A percentile compares a stretch with the other conserved stretches of the same genome.
phyloP scores from a whole-genome alignment of 2,113 vertebrate genomes.

The Calyptomena viridis region DNA sequence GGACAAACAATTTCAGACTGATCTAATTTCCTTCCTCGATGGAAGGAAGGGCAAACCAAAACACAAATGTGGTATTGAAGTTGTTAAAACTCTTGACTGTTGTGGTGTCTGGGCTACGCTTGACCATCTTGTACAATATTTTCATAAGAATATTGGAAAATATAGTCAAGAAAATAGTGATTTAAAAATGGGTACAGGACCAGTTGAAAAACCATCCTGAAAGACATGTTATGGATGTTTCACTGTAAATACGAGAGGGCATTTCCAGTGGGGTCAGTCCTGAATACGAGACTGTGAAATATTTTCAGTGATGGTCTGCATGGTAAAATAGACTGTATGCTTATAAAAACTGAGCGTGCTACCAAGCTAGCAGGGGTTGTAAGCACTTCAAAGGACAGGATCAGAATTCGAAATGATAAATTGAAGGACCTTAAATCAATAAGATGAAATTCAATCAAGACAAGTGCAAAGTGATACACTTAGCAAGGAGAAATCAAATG shows the following conservation, averaged over 20 bases:
- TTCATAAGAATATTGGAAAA: not conserved
- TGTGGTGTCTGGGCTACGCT: no score
- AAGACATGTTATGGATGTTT: not conserved
- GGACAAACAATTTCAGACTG: not conserved
- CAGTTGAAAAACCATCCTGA: not conserved
- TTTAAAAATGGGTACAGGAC: not conserved
- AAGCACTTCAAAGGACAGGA: not conserved
- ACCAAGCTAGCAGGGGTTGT: not conserved
- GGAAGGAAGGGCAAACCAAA: not conserved
- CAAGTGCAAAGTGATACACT: conserved; percentile 49
- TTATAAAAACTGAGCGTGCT: not conserved
- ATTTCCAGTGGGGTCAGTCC: not conserved
- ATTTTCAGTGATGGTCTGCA: not conserved
- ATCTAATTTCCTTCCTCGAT: not conserved
- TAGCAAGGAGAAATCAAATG: conserved; percentile 52
- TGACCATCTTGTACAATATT: not conserved
- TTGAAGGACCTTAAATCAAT: conserved; percentile 48
- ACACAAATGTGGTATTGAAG: not conserved
- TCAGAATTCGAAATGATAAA: conserved; percentile 44
- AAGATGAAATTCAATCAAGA: conserved; percentile 49
- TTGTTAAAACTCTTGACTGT: not conserved
- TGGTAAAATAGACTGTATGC: not conserved
- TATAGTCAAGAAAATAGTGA: not conserved
- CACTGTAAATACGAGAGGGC: not conserved
- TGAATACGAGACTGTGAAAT: not conserved